Conservation (phyloP, 1,140 invertebrate genomes). For the Drosophila ironensis region DNA sequence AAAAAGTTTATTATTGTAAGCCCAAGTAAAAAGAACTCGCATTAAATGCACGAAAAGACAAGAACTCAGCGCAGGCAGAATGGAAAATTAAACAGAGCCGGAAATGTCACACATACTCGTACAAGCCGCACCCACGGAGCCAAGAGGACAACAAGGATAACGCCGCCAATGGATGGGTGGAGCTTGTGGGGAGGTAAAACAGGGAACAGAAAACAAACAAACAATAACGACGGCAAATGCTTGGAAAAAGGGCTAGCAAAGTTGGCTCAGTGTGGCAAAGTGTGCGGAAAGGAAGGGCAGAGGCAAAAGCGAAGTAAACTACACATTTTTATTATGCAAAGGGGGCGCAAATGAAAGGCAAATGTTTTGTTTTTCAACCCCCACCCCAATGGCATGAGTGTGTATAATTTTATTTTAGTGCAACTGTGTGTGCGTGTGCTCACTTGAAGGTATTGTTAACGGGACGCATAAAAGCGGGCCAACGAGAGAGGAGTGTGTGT, state of each 20-base stretch:
- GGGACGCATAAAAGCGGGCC: conserved; percentile 55
- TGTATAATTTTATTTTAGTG: conserved; percentile 40
- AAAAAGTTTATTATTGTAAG: conserved; percentile 73
- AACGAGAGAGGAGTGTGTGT: conserved; percentile 11
- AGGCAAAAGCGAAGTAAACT: conserved; percentile 63
- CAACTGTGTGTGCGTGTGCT: conserved; percentile 48
- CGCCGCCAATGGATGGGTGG: not conserved
- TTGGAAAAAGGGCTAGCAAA: conserved; percentile 76
- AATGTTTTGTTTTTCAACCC: conserved; percentile 74
- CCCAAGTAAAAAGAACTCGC: conserved; percentile 61
- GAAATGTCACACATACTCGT: conserved; percentile 75
- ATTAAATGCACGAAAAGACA: conserved; percentile 65
- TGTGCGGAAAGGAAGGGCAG: conserved; percentile 7
- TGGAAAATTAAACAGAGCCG: conserved; percentile 77
- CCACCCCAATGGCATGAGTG: conserved; percentile 1
- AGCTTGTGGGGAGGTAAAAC: not conserved
- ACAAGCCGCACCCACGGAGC: conserved; percentile 59
- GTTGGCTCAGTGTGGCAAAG: conserved; percentile 40
- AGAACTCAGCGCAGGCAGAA: conserved; percentile 45
- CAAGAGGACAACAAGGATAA: conserved; percentile 2
- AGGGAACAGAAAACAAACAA: conserved; percentile 62
- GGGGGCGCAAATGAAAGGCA: conserved; percentile 78
- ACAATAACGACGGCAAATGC: conserved; percentile 76
- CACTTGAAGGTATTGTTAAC: conserved; percentile 77
- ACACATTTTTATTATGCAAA: conserved; percentile 80